These are phyloP conservation scores for Megalops cyprinoides DNA, from an alignment of 2,797 vertebrate species.

Conservation along the genomic window DNA sequence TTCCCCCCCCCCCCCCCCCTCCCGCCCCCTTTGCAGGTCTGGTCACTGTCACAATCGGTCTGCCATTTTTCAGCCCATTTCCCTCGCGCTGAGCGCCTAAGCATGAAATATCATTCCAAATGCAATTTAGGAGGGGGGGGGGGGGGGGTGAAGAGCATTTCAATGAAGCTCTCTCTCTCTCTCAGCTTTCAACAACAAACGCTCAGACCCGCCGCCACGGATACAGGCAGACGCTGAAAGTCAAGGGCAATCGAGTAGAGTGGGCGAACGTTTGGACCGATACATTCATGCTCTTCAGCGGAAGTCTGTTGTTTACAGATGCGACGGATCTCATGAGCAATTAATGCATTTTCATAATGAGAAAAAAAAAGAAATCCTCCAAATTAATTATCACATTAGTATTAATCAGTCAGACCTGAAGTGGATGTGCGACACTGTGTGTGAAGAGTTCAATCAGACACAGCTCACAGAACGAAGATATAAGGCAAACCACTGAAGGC, in stretches of 20 bases:
- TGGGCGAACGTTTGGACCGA: neutral
- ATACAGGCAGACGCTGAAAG: neutral
- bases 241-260: neutral
- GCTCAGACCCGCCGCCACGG: neutral
- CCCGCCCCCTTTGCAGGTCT: neutral
- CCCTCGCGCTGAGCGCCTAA: neutral
- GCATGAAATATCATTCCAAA: constrained; percentile 28
- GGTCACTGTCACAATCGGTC: constrained; percentile 17
- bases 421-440: neutral
- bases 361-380: neutral
- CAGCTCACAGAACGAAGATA: neutral
- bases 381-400: neutral
- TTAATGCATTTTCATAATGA: neutral
- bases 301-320: neutral
- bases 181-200: neutral
- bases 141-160: constrained; percentile 1
- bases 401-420: neutral
- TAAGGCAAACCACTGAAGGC: neutral
- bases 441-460: neutral
- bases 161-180: constrained; percentile 15
- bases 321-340: neutral
- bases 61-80: constrained; percentile 5
- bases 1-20: too few relatives aligned
- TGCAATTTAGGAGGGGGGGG: too few relatives aligned
- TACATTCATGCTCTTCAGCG: too few relatives aligned